phyloP scores from a whole-genome alignment of 2,113 vertebrate genomes.

The Semicossyphus pulcher region DNA sequence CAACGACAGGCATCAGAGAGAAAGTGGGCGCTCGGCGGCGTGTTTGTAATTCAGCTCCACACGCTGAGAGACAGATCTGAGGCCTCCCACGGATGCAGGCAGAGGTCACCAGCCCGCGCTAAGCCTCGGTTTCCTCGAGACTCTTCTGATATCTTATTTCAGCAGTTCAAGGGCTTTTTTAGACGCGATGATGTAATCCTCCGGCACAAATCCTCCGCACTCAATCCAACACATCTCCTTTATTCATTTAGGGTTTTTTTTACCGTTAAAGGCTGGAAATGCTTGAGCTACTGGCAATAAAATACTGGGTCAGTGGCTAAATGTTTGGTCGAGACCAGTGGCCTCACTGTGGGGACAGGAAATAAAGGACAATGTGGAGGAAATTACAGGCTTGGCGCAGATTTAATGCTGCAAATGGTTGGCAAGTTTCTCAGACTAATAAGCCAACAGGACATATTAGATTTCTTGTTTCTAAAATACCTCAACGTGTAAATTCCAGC shows the following conservation, averaged over 20 bases:
- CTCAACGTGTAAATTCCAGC: background rate
- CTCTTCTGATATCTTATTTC: slow-evolving; percentile 68
- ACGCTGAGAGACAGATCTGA: slow-evolving; percentile 69
- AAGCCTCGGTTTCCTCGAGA: slow-evolving; percentile 55
- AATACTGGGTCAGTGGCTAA: background rate
- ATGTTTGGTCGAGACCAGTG: slow-evolving; percentile 12
- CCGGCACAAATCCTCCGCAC: slow-evolving; percentile 24
- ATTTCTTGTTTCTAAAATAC: background rate
- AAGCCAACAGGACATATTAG: background rate
- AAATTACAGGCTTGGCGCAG: slow-evolving; percentile 6
- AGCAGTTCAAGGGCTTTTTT: slow-evolving; percentile 45
- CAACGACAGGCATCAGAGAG: slow-evolving; percentile 18
- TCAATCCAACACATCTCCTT: slow-evolving; percentile 12
- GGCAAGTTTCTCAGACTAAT: background rate
- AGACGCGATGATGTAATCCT: slow-evolving; percentile 56
- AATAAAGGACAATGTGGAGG: slow-evolving; percentile 34
- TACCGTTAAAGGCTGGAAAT: slow-evolving; percentile 14
- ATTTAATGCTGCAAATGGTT: slow-evolving; percentile 1
- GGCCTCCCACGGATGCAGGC: slow-evolving; percentile 64
- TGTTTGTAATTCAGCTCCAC: slow-evolving; percentile 73
- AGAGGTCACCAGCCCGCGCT: slow-evolving; percentile 63
- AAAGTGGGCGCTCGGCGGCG: slow-evolving; percentile 8
- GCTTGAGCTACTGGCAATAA: slow-evolving; percentile 15
- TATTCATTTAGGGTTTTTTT: slow-evolving; percentile 17
- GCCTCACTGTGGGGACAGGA: background rate